These are phyloP conservation scores for Pristionchus japonicus DNA, from an alignment of 2,888 invertebrate species.

Conservation along the genomic window DNA sequence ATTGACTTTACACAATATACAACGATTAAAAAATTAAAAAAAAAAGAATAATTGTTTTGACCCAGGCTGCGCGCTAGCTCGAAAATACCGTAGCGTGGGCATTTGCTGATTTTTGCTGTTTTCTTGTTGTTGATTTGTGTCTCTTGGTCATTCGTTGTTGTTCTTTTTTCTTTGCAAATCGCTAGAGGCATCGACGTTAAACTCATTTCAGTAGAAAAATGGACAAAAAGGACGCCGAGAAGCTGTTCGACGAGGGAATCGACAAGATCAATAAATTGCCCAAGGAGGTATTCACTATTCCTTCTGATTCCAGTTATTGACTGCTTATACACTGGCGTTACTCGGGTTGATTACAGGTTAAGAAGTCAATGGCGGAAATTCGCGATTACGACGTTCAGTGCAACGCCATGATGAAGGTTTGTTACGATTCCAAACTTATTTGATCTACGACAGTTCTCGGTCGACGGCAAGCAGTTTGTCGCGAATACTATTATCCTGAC, in stretches of 20 bases:
- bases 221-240: background rate
- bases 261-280: background rate
- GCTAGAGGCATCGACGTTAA: background rate
- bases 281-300: background rate
- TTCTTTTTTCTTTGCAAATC: background rate
- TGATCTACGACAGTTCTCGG: too few relatives aligned
- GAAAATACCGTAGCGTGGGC: constrained; percentile 17
- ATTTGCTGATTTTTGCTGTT: background rate
- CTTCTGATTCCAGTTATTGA: background rate
- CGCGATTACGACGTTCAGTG: background rate
- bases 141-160: background rate
- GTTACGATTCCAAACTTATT: too few relatives aligned
- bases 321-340: background rate
- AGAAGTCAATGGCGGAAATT: background rate
- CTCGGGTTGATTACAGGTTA: background rate
- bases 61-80: background rate
- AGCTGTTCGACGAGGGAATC: background rate
- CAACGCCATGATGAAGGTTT: background rate
- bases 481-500: too few relatives aligned
- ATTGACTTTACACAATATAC: too few relatives aligned
- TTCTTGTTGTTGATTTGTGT: background rate
- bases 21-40: background rate
- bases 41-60: too few relatives aligned
- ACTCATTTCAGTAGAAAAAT: too few relatives aligned
- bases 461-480: too few relatives aligned